Evolutionary conservation across 2,113 vertebrate species (phyloP).

Genomic region (Anser brachyrhynchus): DNA sequence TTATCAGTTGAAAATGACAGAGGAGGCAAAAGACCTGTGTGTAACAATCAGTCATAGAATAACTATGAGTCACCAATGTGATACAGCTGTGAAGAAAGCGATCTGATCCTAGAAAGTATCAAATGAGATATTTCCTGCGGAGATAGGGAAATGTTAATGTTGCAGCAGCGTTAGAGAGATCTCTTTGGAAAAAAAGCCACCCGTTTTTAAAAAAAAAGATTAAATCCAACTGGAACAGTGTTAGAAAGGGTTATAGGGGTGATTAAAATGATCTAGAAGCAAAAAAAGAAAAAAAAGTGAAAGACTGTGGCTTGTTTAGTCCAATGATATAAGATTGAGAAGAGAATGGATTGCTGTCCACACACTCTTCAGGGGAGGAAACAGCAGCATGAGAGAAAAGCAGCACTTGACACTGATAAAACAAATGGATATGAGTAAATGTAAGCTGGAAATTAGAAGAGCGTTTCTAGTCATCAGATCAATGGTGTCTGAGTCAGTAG

Average conservation of each 20-base stretch:
- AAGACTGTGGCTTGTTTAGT: not conserved
- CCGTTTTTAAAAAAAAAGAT: not conserved
- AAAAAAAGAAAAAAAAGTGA: not conserved
- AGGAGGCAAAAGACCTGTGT: constrained; percentile 48
- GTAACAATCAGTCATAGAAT: constrained; percentile 16
- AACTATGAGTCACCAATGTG: not conserved
- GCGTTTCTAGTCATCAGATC: not conserved
- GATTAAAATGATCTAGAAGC: not conserved
- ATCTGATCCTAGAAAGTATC: constrained; percentile 3
- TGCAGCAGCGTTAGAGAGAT: not conserved
- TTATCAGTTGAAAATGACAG: constrained; percentile 38
- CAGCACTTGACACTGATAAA: not conserved
- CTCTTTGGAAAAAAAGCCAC: not conserved
- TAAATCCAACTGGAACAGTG: not conserved
- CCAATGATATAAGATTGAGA: not conserved
- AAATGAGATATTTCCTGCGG: not conserved
- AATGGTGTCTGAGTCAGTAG: not conserved
- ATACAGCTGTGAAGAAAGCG: constrained; percentile 23
- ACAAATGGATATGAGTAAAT: not conserved
- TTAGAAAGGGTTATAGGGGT: not conserved
- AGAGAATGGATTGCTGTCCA: not conserved
- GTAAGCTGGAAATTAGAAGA: not conserved
- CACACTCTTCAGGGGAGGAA: not conserved
- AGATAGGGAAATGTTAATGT: not conserved
- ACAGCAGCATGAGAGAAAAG: not conserved